phyloP scores from a whole-genome alignment of 2,113 vertebrate genomes.

The Pandion haliaetus region DNA sequence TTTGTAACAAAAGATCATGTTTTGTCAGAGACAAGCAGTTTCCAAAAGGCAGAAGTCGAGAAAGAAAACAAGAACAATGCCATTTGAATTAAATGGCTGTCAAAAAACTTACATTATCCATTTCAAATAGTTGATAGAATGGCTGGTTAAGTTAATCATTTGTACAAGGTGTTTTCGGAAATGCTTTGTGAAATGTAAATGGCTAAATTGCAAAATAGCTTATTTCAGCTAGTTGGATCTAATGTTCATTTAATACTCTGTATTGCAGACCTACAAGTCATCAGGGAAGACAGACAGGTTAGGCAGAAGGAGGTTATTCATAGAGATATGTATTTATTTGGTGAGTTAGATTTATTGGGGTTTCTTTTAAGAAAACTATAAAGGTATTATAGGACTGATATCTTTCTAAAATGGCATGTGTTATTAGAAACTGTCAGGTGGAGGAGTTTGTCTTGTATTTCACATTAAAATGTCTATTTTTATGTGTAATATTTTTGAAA shows the following conservation, averaged over 20 bases:
- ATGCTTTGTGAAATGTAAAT: background rate
- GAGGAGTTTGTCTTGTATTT: background rate
- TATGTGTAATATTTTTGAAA: background rate
- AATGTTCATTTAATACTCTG: background rate
- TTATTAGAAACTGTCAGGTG: background rate
- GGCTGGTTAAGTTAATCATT: background rate
- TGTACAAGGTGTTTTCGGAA: background rate
- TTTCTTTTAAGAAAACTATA: background rate
- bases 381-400: background rate
- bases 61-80: background rate
- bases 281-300: background rate
- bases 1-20: background rate
- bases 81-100: background rate
- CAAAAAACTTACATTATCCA: background rate
- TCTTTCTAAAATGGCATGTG: background rate
- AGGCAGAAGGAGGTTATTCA: background rate
- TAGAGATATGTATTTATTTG: background rate
- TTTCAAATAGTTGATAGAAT: background rate
- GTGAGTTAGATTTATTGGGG: background rate
- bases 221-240: background rate
- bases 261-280: background rate
- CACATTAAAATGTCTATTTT: background rate
- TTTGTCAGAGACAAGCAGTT: background rate
- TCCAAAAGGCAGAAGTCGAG: background rate
- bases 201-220: background rate